These are phyloP conservation scores for Ibycter americanus DNA, from an alignment of 2,797 vertebrate genomes.

Conservation along the genomic window DNA sequence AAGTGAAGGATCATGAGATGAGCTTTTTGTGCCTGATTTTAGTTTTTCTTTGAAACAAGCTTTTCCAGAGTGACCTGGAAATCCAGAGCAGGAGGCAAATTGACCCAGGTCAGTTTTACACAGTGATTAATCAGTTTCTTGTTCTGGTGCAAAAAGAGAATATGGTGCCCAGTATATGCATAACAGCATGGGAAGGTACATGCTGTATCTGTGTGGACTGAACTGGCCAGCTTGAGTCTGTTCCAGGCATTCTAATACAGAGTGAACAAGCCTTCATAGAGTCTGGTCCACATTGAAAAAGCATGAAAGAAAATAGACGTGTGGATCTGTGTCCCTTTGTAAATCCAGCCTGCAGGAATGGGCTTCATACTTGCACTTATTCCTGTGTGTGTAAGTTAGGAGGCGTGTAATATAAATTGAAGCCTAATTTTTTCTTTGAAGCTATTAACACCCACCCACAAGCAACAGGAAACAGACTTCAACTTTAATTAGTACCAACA, in stretches of 20 bases:
- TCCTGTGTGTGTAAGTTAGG: constrained; percentile 1
- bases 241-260: not conserved
- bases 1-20: not conserved
- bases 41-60: not conserved
- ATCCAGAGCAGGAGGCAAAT: not conserved
- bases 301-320: not conserved
- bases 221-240: not conserved
- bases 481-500: constrained; percentile 78
- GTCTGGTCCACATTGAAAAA: not conserved
- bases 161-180: not conserved
- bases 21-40: not conserved
- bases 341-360: not conserved
- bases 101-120: not conserved
- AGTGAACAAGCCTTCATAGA: not conserved
- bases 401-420: constrained; percentile 62
- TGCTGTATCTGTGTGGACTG: not conserved
- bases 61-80: not conserved
- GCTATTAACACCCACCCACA: constrained; percentile 75
- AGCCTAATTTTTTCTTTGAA: constrained; percentile 74
- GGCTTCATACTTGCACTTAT: not conserved
- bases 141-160: not conserved
- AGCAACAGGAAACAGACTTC: constrained; percentile 78
- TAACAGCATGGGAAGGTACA: rapidly evolving
- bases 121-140: not conserved
- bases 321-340: not conserved